Evolutionary conservation across 2,113 vertebrate genomes (phyloP).

Genomic region (Arizona elegans): DNA sequence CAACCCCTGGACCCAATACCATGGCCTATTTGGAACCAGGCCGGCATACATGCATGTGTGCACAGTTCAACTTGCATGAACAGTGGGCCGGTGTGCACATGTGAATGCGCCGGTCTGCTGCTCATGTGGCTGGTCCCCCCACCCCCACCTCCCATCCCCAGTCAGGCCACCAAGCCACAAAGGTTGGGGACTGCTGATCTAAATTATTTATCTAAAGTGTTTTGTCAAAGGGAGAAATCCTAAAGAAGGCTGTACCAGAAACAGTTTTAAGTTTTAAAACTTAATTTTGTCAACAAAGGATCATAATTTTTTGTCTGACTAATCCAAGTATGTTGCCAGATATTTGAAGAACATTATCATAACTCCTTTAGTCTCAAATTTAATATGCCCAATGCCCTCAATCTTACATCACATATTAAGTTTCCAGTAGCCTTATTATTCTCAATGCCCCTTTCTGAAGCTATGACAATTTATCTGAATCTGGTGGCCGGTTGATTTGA

Average conservation of each 20-base stretch:
- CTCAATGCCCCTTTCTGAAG: neutral
- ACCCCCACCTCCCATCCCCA: too few species aligned
- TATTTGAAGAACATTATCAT: neutral
- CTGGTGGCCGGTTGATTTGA: neutral
- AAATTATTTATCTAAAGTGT: neutral
- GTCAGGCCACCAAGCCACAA: neutral
- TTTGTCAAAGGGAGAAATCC: neutral
- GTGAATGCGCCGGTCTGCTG: neutral
- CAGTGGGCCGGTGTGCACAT: neutral
- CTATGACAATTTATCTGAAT: neutral
- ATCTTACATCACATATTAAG: neutral
- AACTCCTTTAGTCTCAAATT: neutral
- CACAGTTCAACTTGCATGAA: neutral
- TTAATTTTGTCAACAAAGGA: neutral
- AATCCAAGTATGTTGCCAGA: neutral
- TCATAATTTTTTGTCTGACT: neutral
- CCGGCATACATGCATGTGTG: fast-evolving
- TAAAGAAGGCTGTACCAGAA: neutral
- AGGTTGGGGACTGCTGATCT: neutral
- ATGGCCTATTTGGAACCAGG: neutral
- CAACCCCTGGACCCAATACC: neutral
- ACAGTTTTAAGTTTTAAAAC: neutral
- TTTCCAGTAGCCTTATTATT: neutral
- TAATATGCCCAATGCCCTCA: neutral
- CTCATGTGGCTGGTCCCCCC: neutral